Evolutionary conservation across 2,797 vertebrate species (phyloP).

Genomic region (Ibycter americanus): DNA sequence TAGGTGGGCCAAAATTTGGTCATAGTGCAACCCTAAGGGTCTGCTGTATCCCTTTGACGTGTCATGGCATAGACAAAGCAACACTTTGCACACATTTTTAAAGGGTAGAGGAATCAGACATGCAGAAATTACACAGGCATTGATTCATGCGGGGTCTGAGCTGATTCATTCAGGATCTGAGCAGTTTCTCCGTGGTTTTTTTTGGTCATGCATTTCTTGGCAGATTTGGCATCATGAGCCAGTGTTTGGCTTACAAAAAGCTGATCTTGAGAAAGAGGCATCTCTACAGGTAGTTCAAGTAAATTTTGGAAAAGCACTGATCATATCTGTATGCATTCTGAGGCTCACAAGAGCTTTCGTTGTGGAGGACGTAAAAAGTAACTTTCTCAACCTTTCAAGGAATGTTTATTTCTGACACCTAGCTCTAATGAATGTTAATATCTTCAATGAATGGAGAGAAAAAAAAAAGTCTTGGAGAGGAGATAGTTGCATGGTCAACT

Average conservation of each 20-base stretch:
- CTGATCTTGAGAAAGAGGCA: background rate
- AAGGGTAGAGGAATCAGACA: background rate
- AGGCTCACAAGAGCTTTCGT: background rate
- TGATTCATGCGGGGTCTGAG: background rate
- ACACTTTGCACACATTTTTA: background rate
- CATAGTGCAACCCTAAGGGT: background rate
- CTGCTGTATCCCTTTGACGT: background rate
- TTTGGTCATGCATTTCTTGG: background rate
- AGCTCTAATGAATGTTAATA: background rate
- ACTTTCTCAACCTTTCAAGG: background rate
- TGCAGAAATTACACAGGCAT: background rate
- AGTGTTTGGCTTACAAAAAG: background rate
- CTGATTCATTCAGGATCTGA: background rate
- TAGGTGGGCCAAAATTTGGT: background rate
- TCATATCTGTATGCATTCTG: background rate
- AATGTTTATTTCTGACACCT: background rate
- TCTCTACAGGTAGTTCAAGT: background rate
- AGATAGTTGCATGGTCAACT: conserved; percentile 31
- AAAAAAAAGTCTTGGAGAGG: background rate
- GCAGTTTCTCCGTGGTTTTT: background rate
- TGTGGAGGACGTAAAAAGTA: background rate
- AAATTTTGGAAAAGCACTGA: background rate
- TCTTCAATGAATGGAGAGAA: background rate
- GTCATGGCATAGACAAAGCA: background rate
- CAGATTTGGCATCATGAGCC: background rate